Base-by-base conservation (phyloP, 1,140 invertebrate species). In the Anastrepha obliqua region DNA sequence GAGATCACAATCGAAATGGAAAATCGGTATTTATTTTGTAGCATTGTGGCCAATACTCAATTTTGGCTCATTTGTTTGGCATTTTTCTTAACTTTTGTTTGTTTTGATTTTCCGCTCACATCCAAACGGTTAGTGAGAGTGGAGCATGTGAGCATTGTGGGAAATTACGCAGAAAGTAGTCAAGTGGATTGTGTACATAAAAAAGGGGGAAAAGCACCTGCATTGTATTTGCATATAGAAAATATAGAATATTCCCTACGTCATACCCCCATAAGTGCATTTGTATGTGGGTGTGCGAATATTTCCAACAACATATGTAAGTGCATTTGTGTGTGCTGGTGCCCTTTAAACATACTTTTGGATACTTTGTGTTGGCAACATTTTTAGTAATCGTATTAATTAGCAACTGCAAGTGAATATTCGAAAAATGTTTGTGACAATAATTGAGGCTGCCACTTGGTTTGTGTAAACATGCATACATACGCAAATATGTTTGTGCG, bases 161-260 rank as follows among this genome's bases (percentile, higher is more conserved):
- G 15, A 74, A 74, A 74, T 74, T 47, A 47, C 67, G 67, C 67
- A 74, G 67, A 74, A 70, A 74, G 67, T 74, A 44, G 67, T 42
- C 42, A 44, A 44, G 67, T 44, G 67, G 39, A 44, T 70, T 20
- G 39, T 39, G 67, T 13, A 29, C 5, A 65, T 3, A 4, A 11
- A 62, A 55, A 55, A 55, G 11, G 0, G 11, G 11, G 11, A 65
- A 8, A 70, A 42, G 13, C 4, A 70, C 39, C 11, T 42, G 9
- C 15, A 15, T 13, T 11, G 42, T 17, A 74, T 44, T 17, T n/a
- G 67, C 15, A 74, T 67, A 39, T 39, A 29, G 29, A 67, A 74
- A 74, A 47, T 74, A 55, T 29, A 29, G 29, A 29, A 29, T 55
- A 55, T 55, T 55, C 51, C 51, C 6, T 0, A 55, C 6, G 51